These are phyloP conservation scores for Xiphophorus birchmanni DNA, from an alignment of 2,797 vertebrate species.

Conservation along the genomic window DNA sequence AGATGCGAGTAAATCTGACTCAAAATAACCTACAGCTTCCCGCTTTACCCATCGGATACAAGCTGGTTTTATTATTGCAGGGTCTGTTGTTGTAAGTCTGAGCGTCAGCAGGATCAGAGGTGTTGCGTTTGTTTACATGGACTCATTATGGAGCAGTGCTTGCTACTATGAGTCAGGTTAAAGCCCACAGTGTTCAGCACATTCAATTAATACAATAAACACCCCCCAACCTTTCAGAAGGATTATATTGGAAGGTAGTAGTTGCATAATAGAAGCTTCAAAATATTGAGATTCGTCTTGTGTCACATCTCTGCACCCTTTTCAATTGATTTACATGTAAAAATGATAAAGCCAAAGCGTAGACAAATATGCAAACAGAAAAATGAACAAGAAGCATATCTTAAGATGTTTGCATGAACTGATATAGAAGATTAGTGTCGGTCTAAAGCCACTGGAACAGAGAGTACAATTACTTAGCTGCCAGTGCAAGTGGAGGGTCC, in stretches of 20 bases:
- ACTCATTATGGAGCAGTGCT: conserved; percentile 43
- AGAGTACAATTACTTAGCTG: conserved; percentile 36
- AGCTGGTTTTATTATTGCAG: conserved; percentile 6
- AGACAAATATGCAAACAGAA: background rate
- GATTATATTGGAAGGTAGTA: background rate
- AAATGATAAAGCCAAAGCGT: background rate
- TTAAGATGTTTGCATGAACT: conserved; percentile 22
- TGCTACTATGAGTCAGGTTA: conserved; percentile 31
- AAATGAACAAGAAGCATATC: conserved; percentile 2
- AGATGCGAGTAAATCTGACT: conserved; percentile 7
- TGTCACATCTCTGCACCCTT: background rate
- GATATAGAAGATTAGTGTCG: conserved; percentile 35
- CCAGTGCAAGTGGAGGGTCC: conserved; percentile 24
- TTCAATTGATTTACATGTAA: background rate
- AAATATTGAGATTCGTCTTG: background rate
- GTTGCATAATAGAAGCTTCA: conserved; percentile 5
- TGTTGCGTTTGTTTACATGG: conserved; percentile 69
- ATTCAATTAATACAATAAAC: background rate
- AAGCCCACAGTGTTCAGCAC: conserved; percentile 9
- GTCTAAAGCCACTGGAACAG: conserved; percentile 37
- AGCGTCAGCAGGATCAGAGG: conserved; percentile 19
- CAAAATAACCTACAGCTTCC: background rate
- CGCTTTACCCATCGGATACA: conserved; percentile 2
- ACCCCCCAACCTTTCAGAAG: background rate
- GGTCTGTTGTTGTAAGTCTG: conserved; percentile 24